Evolutionary conservation across 2,113 vertebrate genomes (phyloP), one percentile per base, ranked within the genome.

Genomic region (Lipotes vexillifer): DNA sequence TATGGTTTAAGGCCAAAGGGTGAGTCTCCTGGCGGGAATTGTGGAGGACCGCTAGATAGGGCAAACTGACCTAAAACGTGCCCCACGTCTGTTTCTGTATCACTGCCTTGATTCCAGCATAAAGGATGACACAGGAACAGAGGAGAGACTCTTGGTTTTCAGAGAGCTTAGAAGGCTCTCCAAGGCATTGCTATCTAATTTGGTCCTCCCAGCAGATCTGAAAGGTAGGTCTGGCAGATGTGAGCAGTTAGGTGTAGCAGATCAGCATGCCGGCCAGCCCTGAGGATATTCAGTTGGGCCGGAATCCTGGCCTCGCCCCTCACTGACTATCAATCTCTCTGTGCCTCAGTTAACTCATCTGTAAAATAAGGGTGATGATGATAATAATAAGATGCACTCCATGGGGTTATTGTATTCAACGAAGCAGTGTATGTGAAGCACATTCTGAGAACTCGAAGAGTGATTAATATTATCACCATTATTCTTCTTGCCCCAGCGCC

Each of bases 241-340:
- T 41, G 41, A 41, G 52, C 8, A 6, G 44, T 23, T 21, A 23
- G 33, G 27, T 36, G 15, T 5, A 6, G 29, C n/a, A 81, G 88
- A 6, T 5, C 2, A 27, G 15, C 18, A 23, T 1, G 17, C 3
- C 2, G 0, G 3, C 3, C 6, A 0, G 3, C 3, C 8, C 10
- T 3, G 10, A 14, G 27, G 49, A 38, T 21, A 10, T 5, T 5
- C 71, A 4, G 10, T n/a, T n/a, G 81, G 44, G 57, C 81, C 4
- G 46, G 72, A 31, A 36, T 12, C 12, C 8, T 9, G 41, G 52
- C 80, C 80, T 44, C 1, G 14, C 5, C 25, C 17, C n/a, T 61
- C 11, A 2, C 61, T 17, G 2, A 1, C 68, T 21, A 2, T 17
- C 15, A n/a, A 9, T 17, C 52, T 66, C 33, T 61, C 44, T 88